Conservation (phyloP, 2,888 invertebrate species). For the Heliconius sara region DNA sequence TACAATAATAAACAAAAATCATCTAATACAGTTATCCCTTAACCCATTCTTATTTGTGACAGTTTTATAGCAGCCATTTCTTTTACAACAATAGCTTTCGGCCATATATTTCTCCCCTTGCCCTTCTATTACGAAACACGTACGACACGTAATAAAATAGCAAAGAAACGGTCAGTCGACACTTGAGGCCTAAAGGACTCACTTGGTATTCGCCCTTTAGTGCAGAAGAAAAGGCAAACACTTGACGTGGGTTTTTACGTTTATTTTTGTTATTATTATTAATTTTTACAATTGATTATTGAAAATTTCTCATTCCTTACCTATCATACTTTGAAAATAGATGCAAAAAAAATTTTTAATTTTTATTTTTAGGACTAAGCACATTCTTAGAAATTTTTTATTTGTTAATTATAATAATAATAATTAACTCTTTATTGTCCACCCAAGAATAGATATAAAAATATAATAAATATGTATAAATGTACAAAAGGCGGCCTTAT, state of each 20-base stretch:
- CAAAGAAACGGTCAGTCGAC: slow-evolving; percentile 75
- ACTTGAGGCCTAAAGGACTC: slow-evolving; percentile 72
- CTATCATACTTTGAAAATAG: too few relatives aligned
- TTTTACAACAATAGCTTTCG: slow-evolving; percentile 28
- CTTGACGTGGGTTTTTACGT: slow-evolving; percentile 63
- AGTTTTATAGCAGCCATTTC: slow-evolving; percentile 17
- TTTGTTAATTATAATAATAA: too few relatives aligned
- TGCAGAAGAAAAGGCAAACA: slow-evolving; percentile 77
- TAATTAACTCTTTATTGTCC: too few relatives aligned
- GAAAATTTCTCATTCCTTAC: not conserved
- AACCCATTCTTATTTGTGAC: slow-evolving; percentile 23
- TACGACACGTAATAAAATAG: slow-evolving; percentile 81
- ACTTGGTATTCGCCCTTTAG: slow-evolving; percentile 77
- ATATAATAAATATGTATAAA: too few relatives aligned
- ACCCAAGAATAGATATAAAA: too few relatives aligned
- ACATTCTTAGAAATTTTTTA: too few relatives aligned
- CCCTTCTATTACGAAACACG: slow-evolving; percentile 67
- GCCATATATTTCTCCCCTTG: slow-evolving; percentile 36
- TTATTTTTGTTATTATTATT: not conserved
- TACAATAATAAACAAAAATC: slow-evolving; percentile 2
- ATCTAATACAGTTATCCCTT: slow-evolving; percentile 14
- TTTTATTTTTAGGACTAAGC: too few relatives aligned
- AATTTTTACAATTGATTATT: not conserved
- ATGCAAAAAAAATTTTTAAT: too few relatives aligned
- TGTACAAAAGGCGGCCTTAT: too few relatives aligned